Evolutionary conservation across 2,888 invertebrate genomes (phyloP).

Genomic region (Mythimna lalbum): DNA sequence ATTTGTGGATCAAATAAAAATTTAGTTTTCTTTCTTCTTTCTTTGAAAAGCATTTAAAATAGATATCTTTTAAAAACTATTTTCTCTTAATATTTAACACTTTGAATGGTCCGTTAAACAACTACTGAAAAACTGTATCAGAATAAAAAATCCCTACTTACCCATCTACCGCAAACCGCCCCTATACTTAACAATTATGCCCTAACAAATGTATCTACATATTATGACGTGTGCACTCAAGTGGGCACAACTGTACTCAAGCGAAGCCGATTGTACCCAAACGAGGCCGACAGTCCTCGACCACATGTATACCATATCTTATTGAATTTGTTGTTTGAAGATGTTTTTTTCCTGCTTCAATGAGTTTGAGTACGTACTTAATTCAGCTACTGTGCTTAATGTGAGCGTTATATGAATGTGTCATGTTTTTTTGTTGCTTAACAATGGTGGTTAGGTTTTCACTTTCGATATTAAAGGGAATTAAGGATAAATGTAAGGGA

Average conservation of each 20-base stretch:
- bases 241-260: conserved; percentile 64
- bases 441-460: conserved; percentile 6
- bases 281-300: conserved; percentile 74
- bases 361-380: conserved; percentile 63
- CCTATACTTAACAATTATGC: conserved; percentile 85
- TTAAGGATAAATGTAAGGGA: too few relatives aligned
- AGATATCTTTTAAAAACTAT: too few relatives aligned
- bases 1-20: too few relatives aligned
- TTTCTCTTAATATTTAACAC: too few relatives aligned
- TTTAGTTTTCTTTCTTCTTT: too few relatives aligned
- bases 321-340: conserved; percentile 83
- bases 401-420: conserved; percentile 48
- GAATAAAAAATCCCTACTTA: conserved; percentile 30
- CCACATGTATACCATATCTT: conserved; percentile 88
- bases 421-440: conserved; percentile 26
- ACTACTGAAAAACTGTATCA: too few relatives aligned
- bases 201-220: conserved; percentile 74
- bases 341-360: conserved; percentile 77
- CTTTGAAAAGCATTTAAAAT: too few relatives aligned
- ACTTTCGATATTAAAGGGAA: conserved; percentile 2
- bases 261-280: conserved; percentile 66
- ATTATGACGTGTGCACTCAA: conserved; percentile 82
- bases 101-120: too few relatives aligned
- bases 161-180: conserved; percentile 66
- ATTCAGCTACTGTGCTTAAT: conserved; percentile 54